Evolutionary conservation across 2,797 vertebrate genomes (phyloP), one percentile per base, ranked within the genome.

Genomic region (Melanotaenia trifasciata): DNA sequence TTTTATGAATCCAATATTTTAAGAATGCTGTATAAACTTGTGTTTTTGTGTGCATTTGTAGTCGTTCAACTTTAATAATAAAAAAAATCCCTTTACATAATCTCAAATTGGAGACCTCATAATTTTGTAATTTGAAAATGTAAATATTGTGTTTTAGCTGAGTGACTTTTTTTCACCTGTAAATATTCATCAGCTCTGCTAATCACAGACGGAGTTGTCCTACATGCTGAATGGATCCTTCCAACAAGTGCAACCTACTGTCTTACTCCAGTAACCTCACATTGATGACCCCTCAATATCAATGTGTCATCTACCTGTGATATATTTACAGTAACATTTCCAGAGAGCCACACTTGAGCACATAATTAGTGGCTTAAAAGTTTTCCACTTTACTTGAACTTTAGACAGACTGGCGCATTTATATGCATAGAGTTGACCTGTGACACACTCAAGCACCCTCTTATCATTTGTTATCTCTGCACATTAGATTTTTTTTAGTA

Each of bases 391-490:
- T 71, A 5, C 7, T 64, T 77, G 61, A 74, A 74, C 59, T 68
- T 62, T 81, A 54, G 54, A 74, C 53, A 68, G 18, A 56, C 14
- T 14, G 11, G 22, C 4, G 12, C 24, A 13, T 24, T n/a, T 20
- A 30, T 68, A 65, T 74, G 53, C 66, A 33, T 38, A 35, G 12
- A 47, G 53, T 3, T 74, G 72, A 74, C 84, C 72, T 72, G 22
- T 80, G 74, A 76, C 69, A 64, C 68, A 22, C 56, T 78, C 58
- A 71, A 56, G 24, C 36, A 65, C 64, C 68, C 36, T 54, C 40
- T 74, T 87, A 88, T 91, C 84, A 75, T 70, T 26, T 51, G 61
- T 79, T 77, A 72, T 86, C 76, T 89, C 85, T 83, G 74, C 20
- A 67, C 64, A 10, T 54, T 20, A 59, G 24, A 59, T 66, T 65